phyloP scores from a whole-genome alignment of 1,140 invertebrate genomes.

The Ladona fulva region DNA sequence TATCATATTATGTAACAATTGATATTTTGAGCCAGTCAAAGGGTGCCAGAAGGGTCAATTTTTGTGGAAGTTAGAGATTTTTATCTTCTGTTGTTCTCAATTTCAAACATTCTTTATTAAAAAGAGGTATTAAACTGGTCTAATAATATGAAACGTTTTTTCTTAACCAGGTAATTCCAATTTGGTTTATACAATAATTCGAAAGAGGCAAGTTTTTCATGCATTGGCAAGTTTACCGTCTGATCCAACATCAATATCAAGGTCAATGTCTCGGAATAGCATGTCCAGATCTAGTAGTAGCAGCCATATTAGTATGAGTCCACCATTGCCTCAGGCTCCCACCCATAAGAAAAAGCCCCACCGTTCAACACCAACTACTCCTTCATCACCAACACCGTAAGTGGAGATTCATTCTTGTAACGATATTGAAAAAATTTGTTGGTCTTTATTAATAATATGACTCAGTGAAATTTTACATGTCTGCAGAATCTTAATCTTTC shows the following conservation, averaged over 20 bases:
- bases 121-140: too few species aligned
- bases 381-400: slow-evolving; percentile 21
- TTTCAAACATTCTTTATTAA: too few species aligned
- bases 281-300: slow-evolving; percentile 11
- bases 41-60: too few species aligned
- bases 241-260: slow-evolving; percentile 80
- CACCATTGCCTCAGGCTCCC: slow-evolving; percentile 12
- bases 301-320: slow-evolving; percentile 13
- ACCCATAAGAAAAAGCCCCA: slow-evolving; percentile 24
- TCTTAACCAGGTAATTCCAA: slow-evolving; percentile 95
- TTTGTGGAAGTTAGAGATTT: too few species aligned
- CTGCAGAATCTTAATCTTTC: too few species aligned
- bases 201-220: slow-evolving; percentile 96
- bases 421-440: too few species aligned
- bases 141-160: too few species aligned
- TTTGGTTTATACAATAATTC: slow-evolving; percentile 97
- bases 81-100: too few species aligned
- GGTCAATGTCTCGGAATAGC: slow-evolving; percentile 58
- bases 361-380: slow-evolving; percentile 31
- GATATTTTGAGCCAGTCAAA: too few species aligned
- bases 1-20: too few species aligned
- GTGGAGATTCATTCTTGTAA: neutral
- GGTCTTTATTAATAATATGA: too few species aligned
- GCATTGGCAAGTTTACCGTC: slow-evolving; percentile 89
- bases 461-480: too few species aligned